phyloP scores from a whole-genome alignment of 37 sponge, comb jelly and placozoan species.

The Corticium candelabrum region DNA sequence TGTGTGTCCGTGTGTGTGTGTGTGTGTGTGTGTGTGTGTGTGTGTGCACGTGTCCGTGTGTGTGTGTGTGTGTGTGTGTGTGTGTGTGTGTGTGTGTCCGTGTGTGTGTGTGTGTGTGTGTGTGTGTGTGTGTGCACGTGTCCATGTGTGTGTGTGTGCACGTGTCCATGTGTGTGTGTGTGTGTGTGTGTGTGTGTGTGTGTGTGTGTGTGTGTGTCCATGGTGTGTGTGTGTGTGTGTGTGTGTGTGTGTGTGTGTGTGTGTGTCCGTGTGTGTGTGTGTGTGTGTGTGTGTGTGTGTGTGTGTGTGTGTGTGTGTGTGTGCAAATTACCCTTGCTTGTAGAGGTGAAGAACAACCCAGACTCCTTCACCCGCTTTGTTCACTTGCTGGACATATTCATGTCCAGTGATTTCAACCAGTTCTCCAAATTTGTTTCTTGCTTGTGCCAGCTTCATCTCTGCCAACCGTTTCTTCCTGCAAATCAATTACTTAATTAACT shows the following conservation, averaged over 20 bases:
- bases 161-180: too few relatives aligned
- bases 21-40: too few relatives aligned
- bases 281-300: slow-evolving; percentile 35
- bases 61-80: too few relatives aligned
- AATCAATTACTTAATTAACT: neutral
- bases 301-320: slow-evolving; percentile 29
- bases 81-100: too few relatives aligned
- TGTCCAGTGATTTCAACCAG: slow-evolving; percentile 83
- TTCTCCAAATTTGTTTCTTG: slow-evolving; percentile 69
- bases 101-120: too few relatives aligned
- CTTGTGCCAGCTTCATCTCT: slow-evolving; percentile 59
- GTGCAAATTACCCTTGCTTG: slow-evolving; percentile 60
- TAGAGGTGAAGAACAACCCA: slow-evolving; percentile 95
- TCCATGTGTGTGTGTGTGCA: too few relatives aligned
- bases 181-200: too few relatives aligned
- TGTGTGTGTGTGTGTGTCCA: slow-evolving; percentile 25
- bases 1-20: slow-evolving; percentile 17
- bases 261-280: slow-evolving; percentile 14
- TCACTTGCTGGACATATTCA: slow-evolving; percentile 94
- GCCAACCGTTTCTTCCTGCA: slow-evolving; percentile 88
- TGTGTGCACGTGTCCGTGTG: too few relatives aligned
- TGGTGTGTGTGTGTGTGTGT: neutral
- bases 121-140: too few relatives aligned
- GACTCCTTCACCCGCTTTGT: slow-evolving; percentile 96
- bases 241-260: neutral